These are phyloP conservation scores for Adrianichthys oophorus DNA, from an alignment of 2,797 vertebrate species.

Conservation along the genomic window DNA sequence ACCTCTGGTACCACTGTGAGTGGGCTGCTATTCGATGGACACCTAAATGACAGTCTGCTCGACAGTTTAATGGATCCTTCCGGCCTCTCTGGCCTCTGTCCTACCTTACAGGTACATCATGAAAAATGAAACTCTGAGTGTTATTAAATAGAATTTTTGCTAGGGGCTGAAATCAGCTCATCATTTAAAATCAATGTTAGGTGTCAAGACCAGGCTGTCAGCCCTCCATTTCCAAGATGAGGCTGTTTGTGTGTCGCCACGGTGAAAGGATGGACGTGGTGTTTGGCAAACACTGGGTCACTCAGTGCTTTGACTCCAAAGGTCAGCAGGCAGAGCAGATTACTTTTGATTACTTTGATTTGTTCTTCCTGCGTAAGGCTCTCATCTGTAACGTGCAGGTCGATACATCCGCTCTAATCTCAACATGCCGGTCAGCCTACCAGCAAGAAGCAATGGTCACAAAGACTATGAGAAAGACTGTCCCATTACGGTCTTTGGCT, in stretches of 20 bases:
- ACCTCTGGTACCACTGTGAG: slow-evolving; percentile 61
- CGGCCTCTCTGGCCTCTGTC: slow-evolving; percentile 85
- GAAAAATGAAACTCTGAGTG: background rate
- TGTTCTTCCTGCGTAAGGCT: slow-evolving; percentile 6
- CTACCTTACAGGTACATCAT: slow-evolving; percentile 86
- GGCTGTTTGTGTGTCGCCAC: slow-evolving; percentile 95
- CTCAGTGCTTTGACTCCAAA: slow-evolving; percentile 97
- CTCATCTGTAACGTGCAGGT: slow-evolving; percentile 69
- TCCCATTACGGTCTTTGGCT: slow-evolving; percentile 95
- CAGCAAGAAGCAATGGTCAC: slow-evolving; percentile 86
- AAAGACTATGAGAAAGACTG: slow-evolving; percentile 96
- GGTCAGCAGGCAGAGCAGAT: slow-evolving; percentile 69
- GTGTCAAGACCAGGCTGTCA: slow-evolving; percentile 80
- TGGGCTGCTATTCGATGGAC: slow-evolving; percentile 79
- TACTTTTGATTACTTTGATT: background rate
- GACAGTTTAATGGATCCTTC: slow-evolving; percentile 85
- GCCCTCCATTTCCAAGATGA: slow-evolving; percentile 84
- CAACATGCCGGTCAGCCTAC: slow-evolving; percentile 93
- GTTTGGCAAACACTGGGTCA: slow-evolving; percentile 97
- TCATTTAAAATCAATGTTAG: slow-evolving; percentile 63
- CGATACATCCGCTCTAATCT: slow-evolving; percentile 94
- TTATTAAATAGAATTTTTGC: background rate
- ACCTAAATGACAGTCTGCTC: slow-evolving; percentile 82
- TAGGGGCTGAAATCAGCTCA: slow-evolving; percentile 3
- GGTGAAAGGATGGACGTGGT: slow-evolving; percentile 99